Conservation (phyloP, 2,113 vertebrate species). For the Haliaeetus leucogaster region DNA sequence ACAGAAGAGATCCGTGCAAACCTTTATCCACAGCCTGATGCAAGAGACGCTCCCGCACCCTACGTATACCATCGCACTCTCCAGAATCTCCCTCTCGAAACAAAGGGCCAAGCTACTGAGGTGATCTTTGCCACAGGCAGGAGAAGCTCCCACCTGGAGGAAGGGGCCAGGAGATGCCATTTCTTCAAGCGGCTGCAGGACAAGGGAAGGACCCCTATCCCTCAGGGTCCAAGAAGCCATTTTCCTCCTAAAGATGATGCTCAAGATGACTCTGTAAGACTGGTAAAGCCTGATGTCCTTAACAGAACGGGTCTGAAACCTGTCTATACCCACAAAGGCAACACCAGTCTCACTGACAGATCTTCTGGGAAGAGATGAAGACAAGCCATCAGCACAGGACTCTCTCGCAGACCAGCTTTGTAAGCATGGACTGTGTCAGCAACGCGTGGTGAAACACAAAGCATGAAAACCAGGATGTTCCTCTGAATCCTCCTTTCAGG, state of each 20-base stretch:
- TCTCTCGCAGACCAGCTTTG: not conserved
- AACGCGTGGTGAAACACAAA: fast-evolving
- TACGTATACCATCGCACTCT: fast-evolving
- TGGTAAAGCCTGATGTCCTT: fast-evolving
- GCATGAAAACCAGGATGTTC: not conserved
- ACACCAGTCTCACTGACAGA: not conserved
- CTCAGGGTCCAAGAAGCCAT: no score
- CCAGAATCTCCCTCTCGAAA: not conserved
- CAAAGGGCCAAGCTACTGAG: not conserved
- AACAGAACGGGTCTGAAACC: not conserved
- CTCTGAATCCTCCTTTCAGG: not conserved
- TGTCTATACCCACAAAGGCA: fast-evolving
- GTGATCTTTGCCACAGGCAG: not conserved
- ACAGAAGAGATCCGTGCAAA: not conserved
- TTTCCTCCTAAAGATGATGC: not conserved
- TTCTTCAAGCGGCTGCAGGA: not conserved
- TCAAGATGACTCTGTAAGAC: not conserved
- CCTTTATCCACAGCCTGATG: not conserved
- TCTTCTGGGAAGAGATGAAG: not conserved
- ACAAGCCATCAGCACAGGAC: not conserved
- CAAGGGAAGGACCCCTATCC: not conserved
- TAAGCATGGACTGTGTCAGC: not conserved
- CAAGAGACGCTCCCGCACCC: not conserved
- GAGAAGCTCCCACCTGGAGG: not conserved
- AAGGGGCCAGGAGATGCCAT: not conserved